Base-by-base conservation (phyloP, 2,888 invertebrate species). In the Hyposoter dolosus region DNA sequence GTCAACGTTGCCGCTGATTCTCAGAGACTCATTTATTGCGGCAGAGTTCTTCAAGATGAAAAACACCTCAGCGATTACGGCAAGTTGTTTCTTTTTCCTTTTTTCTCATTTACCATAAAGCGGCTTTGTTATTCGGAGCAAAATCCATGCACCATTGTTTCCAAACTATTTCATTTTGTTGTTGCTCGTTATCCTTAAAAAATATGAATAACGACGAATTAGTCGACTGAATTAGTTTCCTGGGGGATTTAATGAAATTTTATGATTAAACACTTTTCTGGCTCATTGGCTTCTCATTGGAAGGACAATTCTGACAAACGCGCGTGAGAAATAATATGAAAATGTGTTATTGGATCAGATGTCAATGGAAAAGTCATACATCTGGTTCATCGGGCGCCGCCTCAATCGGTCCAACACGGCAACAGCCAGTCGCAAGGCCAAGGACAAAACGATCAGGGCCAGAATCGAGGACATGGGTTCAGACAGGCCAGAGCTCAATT, bases 11-110 rank as follows among this genome's bases (percentile, higher is more conserved):
- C 97, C 35, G 96, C 97, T 9, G 97, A 97, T 86, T 96, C 97
- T 71, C 99, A 99, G 93, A 96, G 99, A 83, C 96, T 99, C 56
- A 99, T 99, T 90, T 99, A 98, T 93, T 98, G 98, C 93, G 99
- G 99, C n/a, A 95, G 98, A 94, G 98, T 99, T 40, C 95, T 99
- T 75, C 97, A 97, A 92, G 98, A 99, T 95, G 98, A 97, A 17
- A 97, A 97, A 90, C 97, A 96, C 92, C 95, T 99, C 40, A 96
- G 96, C 87, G 98, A 98, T 93, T 98, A 97, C 94, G 97, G 98
- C 97, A 95, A 93, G 82, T 68, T 45, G 35, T 3, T 50, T 50
- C 15, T 17, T 47, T 82, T 19, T 81, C 40, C 63, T 50, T 40
- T 60, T 82, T 71, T 10, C 6, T 32, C 12, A 2, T 45, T 12